These are phyloP conservation scores for Rosalia funebris DNA, from an alignment of 2,888 invertebrate species.

Conservation along the genomic window DNA sequence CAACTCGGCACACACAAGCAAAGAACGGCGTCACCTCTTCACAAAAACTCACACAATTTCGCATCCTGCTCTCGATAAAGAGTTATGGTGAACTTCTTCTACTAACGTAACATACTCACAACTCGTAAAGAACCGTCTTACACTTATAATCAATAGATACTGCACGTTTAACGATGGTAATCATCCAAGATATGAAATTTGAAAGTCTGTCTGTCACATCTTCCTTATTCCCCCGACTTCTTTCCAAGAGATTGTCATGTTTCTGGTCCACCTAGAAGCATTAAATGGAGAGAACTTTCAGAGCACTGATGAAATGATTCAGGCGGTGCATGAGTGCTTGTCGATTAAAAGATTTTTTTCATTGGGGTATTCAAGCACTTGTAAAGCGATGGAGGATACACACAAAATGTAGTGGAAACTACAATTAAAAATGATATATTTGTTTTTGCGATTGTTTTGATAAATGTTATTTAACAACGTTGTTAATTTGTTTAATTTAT, in stretches of 20 bases:
- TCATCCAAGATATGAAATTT: background rate
- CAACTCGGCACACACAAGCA: too few relatives aligned
- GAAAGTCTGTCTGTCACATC: background rate
- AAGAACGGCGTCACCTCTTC: too few relatives aligned
- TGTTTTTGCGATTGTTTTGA: background rate
- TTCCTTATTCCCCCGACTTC: background rate
- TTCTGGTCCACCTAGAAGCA: background rate
- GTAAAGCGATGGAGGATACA: background rate
- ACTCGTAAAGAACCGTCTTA: too few relatives aligned
- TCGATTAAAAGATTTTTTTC: background rate
- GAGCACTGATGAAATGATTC: background rate
- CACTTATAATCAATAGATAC: too few relatives aligned
- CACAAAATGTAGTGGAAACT: background rate
- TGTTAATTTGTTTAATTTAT: background rate
- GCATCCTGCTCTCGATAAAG: too few relatives aligned
- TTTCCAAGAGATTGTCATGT: background rate
- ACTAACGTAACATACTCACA: too few relatives aligned
- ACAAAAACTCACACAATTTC: too few relatives aligned
- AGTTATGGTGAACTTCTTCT: too few relatives aligned
- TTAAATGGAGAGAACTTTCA: background rate
- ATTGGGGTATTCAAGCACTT: background rate
- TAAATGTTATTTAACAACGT: background rate
- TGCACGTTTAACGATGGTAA: background rate
- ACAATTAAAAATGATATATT: background rate
- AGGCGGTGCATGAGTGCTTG: background rate